These are phyloP conservation scores for Botia almorhae DNA, from an alignment of 2,797 vertebrate genomes.

Conservation along the genomic window DNA sequence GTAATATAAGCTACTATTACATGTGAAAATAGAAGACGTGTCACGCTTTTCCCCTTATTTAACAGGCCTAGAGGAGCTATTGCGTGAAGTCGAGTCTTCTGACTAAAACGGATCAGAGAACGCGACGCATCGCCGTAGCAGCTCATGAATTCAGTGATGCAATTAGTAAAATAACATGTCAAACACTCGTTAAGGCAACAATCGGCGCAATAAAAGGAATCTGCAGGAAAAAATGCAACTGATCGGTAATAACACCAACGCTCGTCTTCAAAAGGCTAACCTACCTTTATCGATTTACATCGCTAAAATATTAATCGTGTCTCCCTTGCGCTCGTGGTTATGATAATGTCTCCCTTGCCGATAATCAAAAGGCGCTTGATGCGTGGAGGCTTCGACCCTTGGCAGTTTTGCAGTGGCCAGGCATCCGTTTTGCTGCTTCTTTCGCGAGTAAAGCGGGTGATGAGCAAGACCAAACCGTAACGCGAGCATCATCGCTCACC, in stretches of 20 bases:
- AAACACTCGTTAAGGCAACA: constrained; percentile 32
- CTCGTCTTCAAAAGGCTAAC: constrained; percentile 56
- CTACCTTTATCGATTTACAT: constrained; percentile 79
- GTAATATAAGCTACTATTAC: background rate
- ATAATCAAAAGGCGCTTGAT: constrained; percentile 70
- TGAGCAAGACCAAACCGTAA: constrained; percentile 67
- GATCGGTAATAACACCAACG: constrained; percentile 3
- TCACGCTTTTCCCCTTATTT: constrained; percentile 40
- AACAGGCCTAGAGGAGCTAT: constrained; percentile 54
- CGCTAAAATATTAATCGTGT: constrained; percentile 75
- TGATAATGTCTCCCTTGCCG: constrained; percentile 75
- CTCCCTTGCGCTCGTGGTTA: constrained; percentile 76
- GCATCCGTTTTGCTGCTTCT: constrained; percentile 69
- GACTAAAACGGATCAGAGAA: constrained; percentile 50
- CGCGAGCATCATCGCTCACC: constrained; percentile 77
- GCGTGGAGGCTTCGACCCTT: constrained; percentile 74
- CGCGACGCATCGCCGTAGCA: constrained; percentile 42
- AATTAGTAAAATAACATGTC: constrained; percentile 40
- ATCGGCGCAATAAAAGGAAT: constrained; percentile 34
- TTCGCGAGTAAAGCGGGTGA: constrained; percentile 66
- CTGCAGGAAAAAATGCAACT: constrained; percentile 26
- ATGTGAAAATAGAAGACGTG: constrained; percentile 33
- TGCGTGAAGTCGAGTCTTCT: constrained; percentile 37
- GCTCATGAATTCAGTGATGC: constrained; percentile 37
- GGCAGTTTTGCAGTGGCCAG: constrained; percentile 70